Evolutionary conservation across 1,140 invertebrate species (phyloP), one percentile per base, ranked within the genome.

Genomic region (Oncopodura yosiiana): DNA sequence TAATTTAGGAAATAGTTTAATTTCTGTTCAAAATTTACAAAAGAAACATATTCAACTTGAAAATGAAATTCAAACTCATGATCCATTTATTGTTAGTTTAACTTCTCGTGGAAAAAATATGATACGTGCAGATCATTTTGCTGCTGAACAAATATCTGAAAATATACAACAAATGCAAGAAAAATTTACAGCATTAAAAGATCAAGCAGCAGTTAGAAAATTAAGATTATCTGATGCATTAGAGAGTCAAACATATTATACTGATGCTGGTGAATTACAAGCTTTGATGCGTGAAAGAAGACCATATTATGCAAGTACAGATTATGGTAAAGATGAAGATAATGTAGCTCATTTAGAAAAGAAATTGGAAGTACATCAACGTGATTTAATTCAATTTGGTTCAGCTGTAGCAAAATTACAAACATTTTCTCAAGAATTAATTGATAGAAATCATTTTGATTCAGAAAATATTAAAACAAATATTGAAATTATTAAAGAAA

Each of bases 21-120:
- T 85, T 19, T 84, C 89, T n/a, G 92, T 96, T 0, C 93, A 98
- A 68, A 87, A 87, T 65, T 72, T 98, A 41, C 92, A 96, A 65
- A 98, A 97, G 76, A 97, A 97, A 71, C 94, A 98, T 71, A 81
- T 87, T 61, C 80, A 81, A 1, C 66, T 92, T 3, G 88, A 93
- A 68, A 81, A 86, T 0, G 89, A 94, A 71, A 72, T 94, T 9
- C 73, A 78, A 27, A 82, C 83, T 8, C 81, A 88, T 63, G 87
- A 93, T 69, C 84, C 88, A 0, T 78, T 90, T 1, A 80, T 93
- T 2, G 71, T 77, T 11, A 79, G 80, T 0, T 70, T 93, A 6
- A 72, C 80, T 5, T 77, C 75, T 4, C 75, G 86, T 49, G 86
- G 86, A 0, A 74, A 80, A 4, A 79, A 85, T 56, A 86, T 93